phyloP scores from a whole-genome alignment of 1,140 invertebrate species.

The Leptopilina clavipes region DNA sequence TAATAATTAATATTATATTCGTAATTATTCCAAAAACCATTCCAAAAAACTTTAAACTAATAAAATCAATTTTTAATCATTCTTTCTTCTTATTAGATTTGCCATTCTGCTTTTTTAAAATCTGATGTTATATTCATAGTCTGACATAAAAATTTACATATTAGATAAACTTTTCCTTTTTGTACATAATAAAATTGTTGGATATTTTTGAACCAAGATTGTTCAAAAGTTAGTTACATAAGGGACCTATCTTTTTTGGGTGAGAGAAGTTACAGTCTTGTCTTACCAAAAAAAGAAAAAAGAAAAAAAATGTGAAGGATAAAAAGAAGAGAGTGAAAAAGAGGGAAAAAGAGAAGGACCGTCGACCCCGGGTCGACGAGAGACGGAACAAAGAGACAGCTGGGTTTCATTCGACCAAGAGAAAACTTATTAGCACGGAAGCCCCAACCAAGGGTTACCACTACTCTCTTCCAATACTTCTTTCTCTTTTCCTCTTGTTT shows the following conservation, averaged over 20 bases:
- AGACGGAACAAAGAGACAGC: constrained; percentile 57
- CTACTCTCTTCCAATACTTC: not conserved
- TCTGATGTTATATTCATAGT: no score
- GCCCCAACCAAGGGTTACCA: constrained; percentile 41
- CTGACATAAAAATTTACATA: no score
- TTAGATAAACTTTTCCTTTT: no score
- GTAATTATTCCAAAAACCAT: no score
- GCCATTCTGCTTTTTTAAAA: no score
- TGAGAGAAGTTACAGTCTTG: constrained; percentile 48
- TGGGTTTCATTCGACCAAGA: constrained; percentile 54
- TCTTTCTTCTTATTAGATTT: no score
- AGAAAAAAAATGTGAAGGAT: constrained; percentile 42
- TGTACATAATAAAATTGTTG: no score
- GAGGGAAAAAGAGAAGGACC: constrained; percentile 40
- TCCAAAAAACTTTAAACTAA: no score
- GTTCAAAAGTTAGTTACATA: no score
- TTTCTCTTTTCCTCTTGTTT: constrained; percentile 35
- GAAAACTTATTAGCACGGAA: constrained; percentile 58
- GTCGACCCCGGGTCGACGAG: constrained; percentile 45
- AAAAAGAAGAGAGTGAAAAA: constrained; percentile 9
- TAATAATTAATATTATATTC: no score
- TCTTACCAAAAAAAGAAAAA: constrained; percentile 36
- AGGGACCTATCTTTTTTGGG: not conserved
- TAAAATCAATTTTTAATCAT: no score
- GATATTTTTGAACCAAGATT: not conserved